Evolutionary conservation across 35 echinoderm and acorn worm species (phyloP), one percentile per base, ranked within the genome.

Genomic region (Lytechinus pictus): DNA sequence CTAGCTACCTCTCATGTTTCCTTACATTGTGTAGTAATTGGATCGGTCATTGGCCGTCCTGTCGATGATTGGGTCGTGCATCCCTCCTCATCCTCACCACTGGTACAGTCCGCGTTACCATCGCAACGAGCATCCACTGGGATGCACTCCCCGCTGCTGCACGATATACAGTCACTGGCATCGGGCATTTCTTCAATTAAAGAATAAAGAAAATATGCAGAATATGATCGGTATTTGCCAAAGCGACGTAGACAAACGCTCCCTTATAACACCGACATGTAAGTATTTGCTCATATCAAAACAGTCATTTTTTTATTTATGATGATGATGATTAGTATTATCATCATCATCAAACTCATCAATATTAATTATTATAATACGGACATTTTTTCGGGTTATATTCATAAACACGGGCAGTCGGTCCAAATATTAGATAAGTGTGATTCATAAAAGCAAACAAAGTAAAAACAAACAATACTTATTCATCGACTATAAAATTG

Each of bases 81-180:
- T 54, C 54, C 92, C 28, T 54, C 92, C 92, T 93, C 92, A 93
- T 93, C 92, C 54, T 93, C 92, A 4, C 92, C 92, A 54, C 54
- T 93, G 11, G 92, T 6, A 57, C 92, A 93, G 53, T 93, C 92
- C 8, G 52, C 27, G 53, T 21, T 55, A 11, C 92, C 92, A 54
- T 93, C 92, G 21, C 92, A 93, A 27, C 52, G 92, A 57, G 92
- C 92, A 6, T 57, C 27, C 52, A 5, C 14, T 4, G 53, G 4
- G 24, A 93, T 57, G 92, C 92, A 93, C 52, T 93, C 92, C 27
- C 92, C 92, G 92, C 92, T 93, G 14, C 29, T 53, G 24, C 92
- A 93, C 13, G 52, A 10, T 54, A 10, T 93, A 54, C 92, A 93
- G 27, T 10, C 57, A 10, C 54, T 54, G 19, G 61, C n/a, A 79